These are phyloP conservation scores for Todiramphus chloris DNA, from an alignment of 2,113 vertebrate species.

Conservation along the genomic window DNA sequence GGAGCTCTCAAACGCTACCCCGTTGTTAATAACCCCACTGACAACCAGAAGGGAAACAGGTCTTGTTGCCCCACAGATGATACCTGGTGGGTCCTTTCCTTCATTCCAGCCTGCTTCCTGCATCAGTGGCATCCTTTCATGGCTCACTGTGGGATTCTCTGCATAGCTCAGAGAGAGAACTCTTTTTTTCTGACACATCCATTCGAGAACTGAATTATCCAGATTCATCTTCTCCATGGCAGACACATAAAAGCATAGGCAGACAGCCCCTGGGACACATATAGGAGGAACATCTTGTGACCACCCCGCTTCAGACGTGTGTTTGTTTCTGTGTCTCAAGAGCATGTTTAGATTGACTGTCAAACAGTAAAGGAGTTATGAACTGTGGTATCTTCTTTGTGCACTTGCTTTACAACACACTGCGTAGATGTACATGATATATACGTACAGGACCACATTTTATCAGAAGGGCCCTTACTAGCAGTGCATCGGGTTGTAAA, in stretches of 20 bases:
- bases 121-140: too few species aligned
- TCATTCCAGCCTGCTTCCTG: background rate
- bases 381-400: background rate
- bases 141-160: background rate
- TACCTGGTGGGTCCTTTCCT: background rate
- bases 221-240: background rate
- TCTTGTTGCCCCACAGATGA: background rate
- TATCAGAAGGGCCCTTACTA: background rate
- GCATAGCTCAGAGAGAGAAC: background rate
- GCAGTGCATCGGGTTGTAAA: rapidly evolving
- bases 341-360: background rate
- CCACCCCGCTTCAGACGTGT: background rate
- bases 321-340: background rate
- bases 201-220: background rate
- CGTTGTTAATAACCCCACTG: background rate
- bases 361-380: background rate
- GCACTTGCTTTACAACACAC: background rate
- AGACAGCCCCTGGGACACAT: background rate
- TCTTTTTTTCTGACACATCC: background rate
- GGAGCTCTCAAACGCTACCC: background rate
- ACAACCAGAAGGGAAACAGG: background rate
- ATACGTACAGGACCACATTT: background rate
- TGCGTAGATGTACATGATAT: background rate
- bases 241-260: background rate
- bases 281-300: background rate